These are phyloP conservation scores for Trypoxylon attenuatum DNA, from an alignment of 2,888 invertebrate species.

Conservation along the genomic window DNA sequence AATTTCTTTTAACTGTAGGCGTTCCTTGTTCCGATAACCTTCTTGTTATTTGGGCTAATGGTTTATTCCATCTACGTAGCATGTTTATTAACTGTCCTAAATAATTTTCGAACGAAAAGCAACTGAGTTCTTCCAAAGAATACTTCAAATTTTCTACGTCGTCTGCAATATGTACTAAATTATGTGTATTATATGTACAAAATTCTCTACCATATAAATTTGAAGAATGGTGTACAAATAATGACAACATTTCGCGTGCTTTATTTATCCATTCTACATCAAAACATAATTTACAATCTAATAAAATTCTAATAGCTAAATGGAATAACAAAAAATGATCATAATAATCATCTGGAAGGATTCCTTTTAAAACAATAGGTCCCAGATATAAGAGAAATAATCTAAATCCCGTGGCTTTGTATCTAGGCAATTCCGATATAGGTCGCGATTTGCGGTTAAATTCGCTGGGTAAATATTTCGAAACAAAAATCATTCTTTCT, in stretches of 20 bases:
- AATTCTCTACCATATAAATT: constrained; percentile 17
- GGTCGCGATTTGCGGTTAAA: no score
- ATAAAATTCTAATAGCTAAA: constrained; percentile 12
- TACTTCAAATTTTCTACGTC: constrained; percentile 19
- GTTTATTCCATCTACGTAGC: constrained; percentile 20
- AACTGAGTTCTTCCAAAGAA: constrained; percentile 16
- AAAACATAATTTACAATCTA: no score
- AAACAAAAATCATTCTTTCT: constrained; percentile 7
- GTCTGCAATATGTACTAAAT: constrained; percentile 13
- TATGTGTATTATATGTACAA: no score
- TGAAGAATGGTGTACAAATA: constrained; percentile 8
- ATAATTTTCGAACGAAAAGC: no score
- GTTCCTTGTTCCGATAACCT: constrained; percentile 7
- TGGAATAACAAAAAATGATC: constrained; percentile 14
- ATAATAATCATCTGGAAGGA: no score
- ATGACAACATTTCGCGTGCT: no score
- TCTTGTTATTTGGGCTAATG: no score
- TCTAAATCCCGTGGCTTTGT: constrained; percentile 13
- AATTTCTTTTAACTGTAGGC: neutral
- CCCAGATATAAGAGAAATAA: constrained; percentile 12
- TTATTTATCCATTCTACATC: no score
- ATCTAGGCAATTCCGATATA: constrained; percentile 18
- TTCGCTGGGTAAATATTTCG: constrained; percentile 14
- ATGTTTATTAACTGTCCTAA: constrained; percentile 18
- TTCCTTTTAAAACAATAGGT: no score